Conservation (phyloP, 2,888 invertebrate genomes). For the Autographa gamma region DNA sequence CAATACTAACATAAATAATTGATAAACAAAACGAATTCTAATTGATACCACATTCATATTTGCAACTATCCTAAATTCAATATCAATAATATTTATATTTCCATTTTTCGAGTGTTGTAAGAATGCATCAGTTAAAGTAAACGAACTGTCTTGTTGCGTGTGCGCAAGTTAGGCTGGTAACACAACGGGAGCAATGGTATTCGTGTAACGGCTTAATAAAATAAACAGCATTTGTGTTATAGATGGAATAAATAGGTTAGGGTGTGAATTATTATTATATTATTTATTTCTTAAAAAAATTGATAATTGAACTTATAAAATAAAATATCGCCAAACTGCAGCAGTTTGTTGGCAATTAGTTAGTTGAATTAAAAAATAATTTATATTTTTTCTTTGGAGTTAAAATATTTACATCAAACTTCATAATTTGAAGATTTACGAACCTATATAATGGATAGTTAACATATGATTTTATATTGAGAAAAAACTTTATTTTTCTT, state of each 20-base stretch:
- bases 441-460: no score
- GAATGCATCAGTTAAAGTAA: slow-evolving; percentile 56
- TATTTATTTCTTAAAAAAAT: no score
- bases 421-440: no score
- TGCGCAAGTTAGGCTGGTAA: slow-evolving; percentile 36
- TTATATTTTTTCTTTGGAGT: no score
- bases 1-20: neutral
- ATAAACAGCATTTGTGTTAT: neutral
- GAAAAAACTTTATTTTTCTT: no score
- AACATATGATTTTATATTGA: no score
- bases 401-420: no score
- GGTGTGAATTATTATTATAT: neutral
- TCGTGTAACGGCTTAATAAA: slow-evolving; percentile 7
- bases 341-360: no score
- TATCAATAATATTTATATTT: slow-evolving; percentile 45
- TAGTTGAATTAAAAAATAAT: no score
- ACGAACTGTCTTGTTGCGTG: slow-evolving; percentile 52
- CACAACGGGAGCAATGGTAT: slow-evolving; percentile 30
- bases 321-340: no score
- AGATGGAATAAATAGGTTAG: neutral
- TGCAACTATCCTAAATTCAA: slow-evolving; percentile 26
- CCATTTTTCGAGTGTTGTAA: slow-evolving; percentile 57
- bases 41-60: slow-evolving; percentile 29
- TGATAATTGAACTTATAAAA: no score
- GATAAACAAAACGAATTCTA: slow-evolving; percentile 3